Evolutionary conservation across 2,888 invertebrate genomes (phyloP).

Genomic region (Euplexia lucipara): DNA sequence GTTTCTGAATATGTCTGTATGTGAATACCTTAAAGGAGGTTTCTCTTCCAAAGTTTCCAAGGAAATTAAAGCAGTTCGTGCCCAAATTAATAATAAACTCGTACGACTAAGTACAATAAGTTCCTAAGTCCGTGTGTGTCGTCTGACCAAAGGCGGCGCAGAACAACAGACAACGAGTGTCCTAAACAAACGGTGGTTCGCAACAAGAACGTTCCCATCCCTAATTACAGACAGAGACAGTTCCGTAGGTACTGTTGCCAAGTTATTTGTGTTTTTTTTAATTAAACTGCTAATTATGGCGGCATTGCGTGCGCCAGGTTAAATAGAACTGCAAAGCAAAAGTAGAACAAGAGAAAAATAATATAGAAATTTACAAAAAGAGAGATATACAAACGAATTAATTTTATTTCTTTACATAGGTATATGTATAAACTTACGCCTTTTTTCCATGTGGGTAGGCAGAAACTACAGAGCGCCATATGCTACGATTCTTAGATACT

Average conservation of each 20-base stretch:
- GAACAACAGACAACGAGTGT: slow-evolving; percentile 50
- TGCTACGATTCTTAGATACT: too few species aligned
- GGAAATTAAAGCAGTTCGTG: slow-evolving; percentile 25
- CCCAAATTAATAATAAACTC: slow-evolving; percentile 35
- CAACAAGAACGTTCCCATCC: slow-evolving; percentile 50
- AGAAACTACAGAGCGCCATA: too few species aligned
- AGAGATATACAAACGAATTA: too few species aligned
- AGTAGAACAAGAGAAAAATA: neutral
- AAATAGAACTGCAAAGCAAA: slow-evolving; percentile 1
- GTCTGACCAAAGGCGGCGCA: slow-evolving; percentile 37
- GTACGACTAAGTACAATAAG: slow-evolving; percentile 32
- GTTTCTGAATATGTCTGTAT: too few species aligned
- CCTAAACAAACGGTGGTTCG: slow-evolving; percentile 64
- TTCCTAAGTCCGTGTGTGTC: slow-evolving; percentile 52
- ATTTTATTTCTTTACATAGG: too few species aligned
- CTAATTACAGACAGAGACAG: slow-evolving; percentile 55
- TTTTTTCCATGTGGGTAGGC: too few species aligned
- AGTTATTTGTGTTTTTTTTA: slow-evolving; percentile 52
- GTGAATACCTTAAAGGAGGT: slow-evolving; percentile 19
- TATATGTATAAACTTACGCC: too few species aligned
- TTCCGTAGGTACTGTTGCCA: slow-evolving; percentile 49
- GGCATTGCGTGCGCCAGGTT: slow-evolving; percentile 14
- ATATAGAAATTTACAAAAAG: neutral
- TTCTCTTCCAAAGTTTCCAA: slow-evolving; percentile 12
- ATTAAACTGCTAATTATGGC: slow-evolving; percentile 44